phyloP scores from a whole-genome alignment of 2,888 invertebrate species.

The Stictocephala bisonia region DNA sequence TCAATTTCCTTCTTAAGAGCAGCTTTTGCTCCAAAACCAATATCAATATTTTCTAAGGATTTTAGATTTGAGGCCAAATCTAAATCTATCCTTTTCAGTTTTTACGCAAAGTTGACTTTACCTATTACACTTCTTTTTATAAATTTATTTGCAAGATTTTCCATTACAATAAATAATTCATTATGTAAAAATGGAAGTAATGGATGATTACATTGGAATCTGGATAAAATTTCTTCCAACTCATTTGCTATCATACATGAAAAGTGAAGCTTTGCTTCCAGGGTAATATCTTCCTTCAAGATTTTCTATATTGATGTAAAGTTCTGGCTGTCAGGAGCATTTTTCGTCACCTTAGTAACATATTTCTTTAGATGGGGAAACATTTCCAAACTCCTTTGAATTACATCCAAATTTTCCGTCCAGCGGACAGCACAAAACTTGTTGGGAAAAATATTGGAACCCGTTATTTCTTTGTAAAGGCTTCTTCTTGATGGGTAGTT shows the following conservation, averaged over 20 bases:
- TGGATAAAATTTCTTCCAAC: not conserved
- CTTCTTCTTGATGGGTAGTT: not conserved
- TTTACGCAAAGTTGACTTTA: not conserved
- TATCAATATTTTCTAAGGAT: not conserved
- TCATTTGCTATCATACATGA: not conserved
- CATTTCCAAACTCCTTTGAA: too few relatives aligned
- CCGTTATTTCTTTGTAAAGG: not conserved
- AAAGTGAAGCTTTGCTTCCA: not conserved
- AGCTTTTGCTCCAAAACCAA: not conserved
- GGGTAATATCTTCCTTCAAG: not conserved
- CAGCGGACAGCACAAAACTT: not conserved
- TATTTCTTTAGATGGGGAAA: too few relatives aligned
- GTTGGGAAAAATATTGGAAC: not conserved
- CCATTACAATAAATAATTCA: not conserved
- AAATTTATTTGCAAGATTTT: not conserved
- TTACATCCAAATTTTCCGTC: not conserved
- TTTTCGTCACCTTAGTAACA: not conserved
- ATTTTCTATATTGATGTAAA: not conserved
- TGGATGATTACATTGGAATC: not conserved
- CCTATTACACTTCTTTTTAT: not conserved
- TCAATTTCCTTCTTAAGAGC: not conserved
- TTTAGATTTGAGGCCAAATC: not conserved
- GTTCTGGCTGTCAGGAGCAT: not conserved
- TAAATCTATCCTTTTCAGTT: not conserved
- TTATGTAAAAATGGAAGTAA: not conserved